Evolutionary conservation across 2,888 invertebrate species (phyloP).

Genomic region (Leptogaster cylindrica): DNA sequence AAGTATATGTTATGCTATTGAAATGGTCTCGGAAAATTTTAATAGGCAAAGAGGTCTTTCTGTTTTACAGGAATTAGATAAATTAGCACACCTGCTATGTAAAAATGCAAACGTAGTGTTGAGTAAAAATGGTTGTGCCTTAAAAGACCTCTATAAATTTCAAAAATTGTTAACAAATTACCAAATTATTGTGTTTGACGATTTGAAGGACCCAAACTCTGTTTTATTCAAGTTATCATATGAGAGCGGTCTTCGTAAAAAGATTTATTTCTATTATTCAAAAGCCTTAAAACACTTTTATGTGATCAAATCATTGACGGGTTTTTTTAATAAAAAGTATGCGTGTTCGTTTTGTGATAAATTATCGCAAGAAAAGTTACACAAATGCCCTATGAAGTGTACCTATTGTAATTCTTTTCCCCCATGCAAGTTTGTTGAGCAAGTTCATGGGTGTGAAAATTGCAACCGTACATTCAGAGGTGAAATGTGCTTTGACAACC

Average conservation of each 20-base stretch:
- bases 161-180: constrained; percentile 28
- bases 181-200: constrained; percentile 34
- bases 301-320: background rate
- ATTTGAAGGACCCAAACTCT: constrained; percentile 13
- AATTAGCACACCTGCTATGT: no score
- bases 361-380: constrained; percentile 4
- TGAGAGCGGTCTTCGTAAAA: background rate
- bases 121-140: constrained; percentile 13
- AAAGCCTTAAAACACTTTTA: background rate
- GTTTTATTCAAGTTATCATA: constrained; percentile 17
- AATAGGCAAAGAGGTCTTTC: background rate
- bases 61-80: no score
- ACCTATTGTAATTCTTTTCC: background rate
- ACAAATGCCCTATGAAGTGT: background rate
- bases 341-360: background rate
- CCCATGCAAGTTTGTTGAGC: constrained; percentile 8
- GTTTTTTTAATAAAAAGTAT: constrained; percentile 1
- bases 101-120: constrained; percentile 15
- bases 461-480: background rate
- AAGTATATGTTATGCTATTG: constrained; percentile 32
- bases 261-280: background rate
- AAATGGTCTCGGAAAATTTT: constrained; percentile 20
- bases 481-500: background rate
- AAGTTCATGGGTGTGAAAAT: background rate
- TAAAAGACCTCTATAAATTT: constrained; percentile 29